These are phyloP conservation scores for Lysandra bellargus DNA, from an alignment of 2,888 invertebrate genomes.

Conservation along the genomic window DNA sequence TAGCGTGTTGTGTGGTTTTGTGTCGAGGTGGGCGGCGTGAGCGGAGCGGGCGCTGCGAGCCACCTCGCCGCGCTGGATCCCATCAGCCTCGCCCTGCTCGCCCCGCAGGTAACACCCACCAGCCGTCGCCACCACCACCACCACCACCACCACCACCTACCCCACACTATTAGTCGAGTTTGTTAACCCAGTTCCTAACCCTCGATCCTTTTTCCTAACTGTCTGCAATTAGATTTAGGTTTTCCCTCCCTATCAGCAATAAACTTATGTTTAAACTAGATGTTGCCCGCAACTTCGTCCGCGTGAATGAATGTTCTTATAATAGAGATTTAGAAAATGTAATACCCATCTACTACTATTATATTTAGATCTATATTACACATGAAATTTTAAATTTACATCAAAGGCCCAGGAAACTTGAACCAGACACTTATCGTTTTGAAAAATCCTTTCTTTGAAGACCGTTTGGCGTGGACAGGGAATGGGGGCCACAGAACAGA, in stretches of 20 bases:
- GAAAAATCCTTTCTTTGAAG: too few relatives aligned
- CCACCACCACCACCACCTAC: conserved; percentile 47
- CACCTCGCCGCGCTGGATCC: conserved; percentile 81
- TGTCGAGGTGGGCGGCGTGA: conserved; percentile 82
- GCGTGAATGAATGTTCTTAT: too few relatives aligned
- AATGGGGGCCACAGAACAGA: too few relatives aligned
- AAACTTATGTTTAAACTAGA: background rate
- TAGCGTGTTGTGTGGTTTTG: conserved; percentile 80
- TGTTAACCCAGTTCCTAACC: background rate
- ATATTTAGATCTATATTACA: too few relatives aligned
- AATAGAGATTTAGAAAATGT: too few relatives aligned
- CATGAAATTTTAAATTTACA: too few relatives aligned
- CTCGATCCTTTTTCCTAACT: background rate
- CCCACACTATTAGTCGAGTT: conserved; percentile 28
- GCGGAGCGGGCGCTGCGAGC: conserved; percentile 77
- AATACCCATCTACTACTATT: too few relatives aligned
- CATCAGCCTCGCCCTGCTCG: conserved; percentile 78
- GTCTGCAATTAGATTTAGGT: background rate
- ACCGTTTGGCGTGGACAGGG: too few relatives aligned
- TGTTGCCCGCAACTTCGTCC: too few relatives aligned
- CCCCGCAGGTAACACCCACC: conserved; percentile 72
- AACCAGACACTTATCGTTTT: too few relatives aligned
- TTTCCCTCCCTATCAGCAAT: background rate
- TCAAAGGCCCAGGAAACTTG: too few relatives aligned
- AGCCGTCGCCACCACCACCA: conserved; percentile 46